These are phyloP conservation scores for Drosophila malerkotliana DNA, from an alignment of 1,140 invertebrate genomes.

Conservation along the genomic window DNA sequence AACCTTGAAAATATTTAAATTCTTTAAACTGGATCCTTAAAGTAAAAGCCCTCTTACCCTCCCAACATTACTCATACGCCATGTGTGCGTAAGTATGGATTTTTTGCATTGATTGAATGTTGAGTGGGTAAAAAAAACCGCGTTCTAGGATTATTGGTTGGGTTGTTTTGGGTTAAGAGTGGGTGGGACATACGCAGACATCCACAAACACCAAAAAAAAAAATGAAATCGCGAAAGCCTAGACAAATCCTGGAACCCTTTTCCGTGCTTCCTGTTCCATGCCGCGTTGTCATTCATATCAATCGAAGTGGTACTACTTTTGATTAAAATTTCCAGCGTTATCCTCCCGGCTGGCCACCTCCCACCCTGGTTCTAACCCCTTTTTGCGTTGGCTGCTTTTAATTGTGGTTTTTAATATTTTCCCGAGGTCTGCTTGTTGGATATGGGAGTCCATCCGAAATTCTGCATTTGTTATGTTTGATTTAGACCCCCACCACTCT, in stretches of 20 bases:
- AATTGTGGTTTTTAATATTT: constrained; percentile 81
- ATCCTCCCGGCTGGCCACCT: constrained; percentile 4
- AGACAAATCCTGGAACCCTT: constrained; percentile 49
- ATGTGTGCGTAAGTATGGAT: constrained; percentile 15
- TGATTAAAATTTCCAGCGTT: constrained; percentile 76
- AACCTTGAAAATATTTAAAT: constrained; percentile 14
- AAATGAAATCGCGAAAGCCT: constrained; percentile 8
- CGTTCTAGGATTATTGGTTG: constrained; percentile 23
- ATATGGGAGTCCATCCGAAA: constrained; percentile 19
- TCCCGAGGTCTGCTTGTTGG: neutral
- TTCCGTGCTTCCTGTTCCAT: constrained; percentile 11
- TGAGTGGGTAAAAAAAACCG: constrained; percentile 9
- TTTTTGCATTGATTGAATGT: constrained; percentile 44
- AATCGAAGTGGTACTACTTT: constrained; percentile 80
- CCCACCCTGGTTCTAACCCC: constrained; percentile 3
- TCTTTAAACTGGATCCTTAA: constrained; percentile 29
- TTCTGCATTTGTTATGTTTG: constrained; percentile 62
- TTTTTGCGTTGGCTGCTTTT: constrained; percentile 51
- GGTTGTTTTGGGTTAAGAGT: neutral
- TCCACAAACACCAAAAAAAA: constrained; percentile 17
- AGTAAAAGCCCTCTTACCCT: neutral
- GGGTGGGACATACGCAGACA: constrained; percentile 34
- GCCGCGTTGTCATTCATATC: constrained; percentile 66
- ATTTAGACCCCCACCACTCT: constrained; percentile 31
- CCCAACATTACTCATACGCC: constrained; percentile 44